A percentile compares a stretch with the other conserved stretches of the same genome.
Evolutionary conservation across 1,140 invertebrate species (phyloP).

Genomic region (Drepana arcuata): DNA sequence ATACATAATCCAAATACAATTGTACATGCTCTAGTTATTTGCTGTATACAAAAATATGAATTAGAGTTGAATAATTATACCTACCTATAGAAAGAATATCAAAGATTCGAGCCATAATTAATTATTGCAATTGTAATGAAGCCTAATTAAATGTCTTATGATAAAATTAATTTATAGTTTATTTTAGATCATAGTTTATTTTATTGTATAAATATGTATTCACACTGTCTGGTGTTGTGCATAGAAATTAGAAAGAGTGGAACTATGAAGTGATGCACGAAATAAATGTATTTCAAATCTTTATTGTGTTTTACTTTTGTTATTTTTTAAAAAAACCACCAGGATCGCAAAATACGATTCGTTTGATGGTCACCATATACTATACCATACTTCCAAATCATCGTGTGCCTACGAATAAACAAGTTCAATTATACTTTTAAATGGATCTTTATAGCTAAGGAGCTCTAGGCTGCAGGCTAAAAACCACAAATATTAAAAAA

Average conservation of each 20-base stretch:
- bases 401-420: no score
- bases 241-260: slow-evolving; percentile 52
- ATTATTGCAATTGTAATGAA: slow-evolving; percentile 20
- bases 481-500: no score
- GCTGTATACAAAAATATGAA: slow-evolving; percentile 18
- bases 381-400: no score
- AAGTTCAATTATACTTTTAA: no score
- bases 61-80: no score
- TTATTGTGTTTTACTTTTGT: slow-evolving; percentile 18
- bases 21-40: slow-evolving; percentile 16
- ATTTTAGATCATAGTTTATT: slow-evolving; percentile 48
- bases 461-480: no score
- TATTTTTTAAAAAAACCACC: slow-evolving; percentile 1
- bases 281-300: slow-evolving; percentile 66
- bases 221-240: slow-evolving; percentile 58
- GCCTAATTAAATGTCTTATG: slow-evolving; percentile 70
- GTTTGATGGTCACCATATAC: no score
- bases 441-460: no score
- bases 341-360: not conserved
- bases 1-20: slow-evolving; percentile 8
- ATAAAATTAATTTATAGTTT: slow-evolving; percentile 48
- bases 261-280: slow-evolving; percentile 59
- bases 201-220: slow-evolving; percentile 14
- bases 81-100: slow-evolving; percentile 7
- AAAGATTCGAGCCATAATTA: slow-evolving; percentile 14